Base-by-base conservation (phyloP, 2,113 vertebrate species). In the Oceanodroma tethys region DNA sequence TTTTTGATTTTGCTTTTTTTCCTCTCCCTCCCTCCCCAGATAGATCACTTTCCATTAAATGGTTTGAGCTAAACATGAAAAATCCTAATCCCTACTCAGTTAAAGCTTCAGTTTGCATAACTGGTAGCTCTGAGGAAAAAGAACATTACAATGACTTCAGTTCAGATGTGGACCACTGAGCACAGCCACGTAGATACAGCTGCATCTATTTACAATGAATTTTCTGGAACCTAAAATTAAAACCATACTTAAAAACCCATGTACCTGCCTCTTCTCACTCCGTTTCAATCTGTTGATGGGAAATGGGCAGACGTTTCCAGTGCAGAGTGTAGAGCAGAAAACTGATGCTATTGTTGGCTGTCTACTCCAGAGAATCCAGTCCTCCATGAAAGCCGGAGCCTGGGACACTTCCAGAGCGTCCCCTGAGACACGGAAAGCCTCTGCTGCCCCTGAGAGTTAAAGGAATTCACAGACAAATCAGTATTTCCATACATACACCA, bases 141-240 rank as follows among this genome's bases (percentile, higher is more conserved):
- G 78, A 80, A 84, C 58, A 62, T 85, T 9, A 7, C 58, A 42
- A 11, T 58, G 81, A 86, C 84, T 97, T 13, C 34, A 23, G 86
- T 21, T 67, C 13, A 20, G 88, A 6, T 7, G 42, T 7, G 81
- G 58, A 22, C 12, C 40, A 3, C 55, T 21, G 86, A 26, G 60
- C 65, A 30, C 20, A 48, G 53, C 47, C 75, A 12, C 5, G 0
- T 0, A 48, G 38, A 25, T 7, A 17, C 0, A 0, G 34, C 72
- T 53, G 36, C 66, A 25, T 16, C 73, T 36, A 30, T 53, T 56
- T 9, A 7, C 8, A 2, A 22, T 9, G 36, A 4, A 6, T 21
- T 26, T 16, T 56, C n/a, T 63, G 25, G 43, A 50, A 5, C 19
- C 36, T 45, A 4, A 17, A 36, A 25, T 29, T 7, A 48, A 79